Evolutionary conservation across 1,140 invertebrate species (phyloP).

Genomic region (Listronotus bonariensis): DNA sequence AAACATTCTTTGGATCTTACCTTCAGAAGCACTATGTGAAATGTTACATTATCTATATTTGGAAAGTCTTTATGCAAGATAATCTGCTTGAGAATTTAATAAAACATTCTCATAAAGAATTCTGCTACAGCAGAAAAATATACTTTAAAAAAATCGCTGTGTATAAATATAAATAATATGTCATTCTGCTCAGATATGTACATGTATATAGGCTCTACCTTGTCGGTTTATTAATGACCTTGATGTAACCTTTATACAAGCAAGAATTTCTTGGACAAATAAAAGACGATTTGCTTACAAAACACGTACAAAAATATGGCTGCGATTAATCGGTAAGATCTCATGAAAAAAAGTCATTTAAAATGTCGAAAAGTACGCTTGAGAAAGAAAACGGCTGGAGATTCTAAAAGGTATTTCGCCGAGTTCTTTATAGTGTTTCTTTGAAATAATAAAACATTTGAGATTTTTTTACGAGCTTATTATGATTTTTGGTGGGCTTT

Average conservation of each 20-base stretch:
- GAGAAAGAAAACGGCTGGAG: conserved; percentile 7
- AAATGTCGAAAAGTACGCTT: not conserved
- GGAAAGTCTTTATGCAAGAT: no score
- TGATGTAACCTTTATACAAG: conserved; percentile 11
- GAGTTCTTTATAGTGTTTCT: no score
- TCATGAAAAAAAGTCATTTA: conserved; percentile 10
- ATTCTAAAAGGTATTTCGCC: not conserved
- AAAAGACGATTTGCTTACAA: conserved; percentile 12
- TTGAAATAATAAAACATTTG: conserved; percentile 9
- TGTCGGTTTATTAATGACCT: conserved; percentile 7
- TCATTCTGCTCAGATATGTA: conserved; percentile 1
- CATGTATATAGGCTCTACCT: not conserved
- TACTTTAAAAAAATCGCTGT: not conserved
- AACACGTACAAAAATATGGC: conserved; percentile 2
- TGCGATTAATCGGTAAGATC: conserved; percentile 1
- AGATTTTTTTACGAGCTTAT: conserved; percentile 1
- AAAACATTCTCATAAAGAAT: not conserved
- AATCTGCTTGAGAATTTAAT: no score
- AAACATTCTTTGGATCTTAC: no score
- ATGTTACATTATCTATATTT: no score
- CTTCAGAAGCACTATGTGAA: no score
- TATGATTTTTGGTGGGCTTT: not conserved
- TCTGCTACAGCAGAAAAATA: not conserved
- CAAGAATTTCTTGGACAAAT: no score
- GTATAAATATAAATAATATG: not conserved